A percentile compares a stretch with the other conserved stretches of the same genome.
Evolutionary conservation across 2,113 vertebrate species (phyloP).

Genomic region (Oophaga pumilio): DNA sequence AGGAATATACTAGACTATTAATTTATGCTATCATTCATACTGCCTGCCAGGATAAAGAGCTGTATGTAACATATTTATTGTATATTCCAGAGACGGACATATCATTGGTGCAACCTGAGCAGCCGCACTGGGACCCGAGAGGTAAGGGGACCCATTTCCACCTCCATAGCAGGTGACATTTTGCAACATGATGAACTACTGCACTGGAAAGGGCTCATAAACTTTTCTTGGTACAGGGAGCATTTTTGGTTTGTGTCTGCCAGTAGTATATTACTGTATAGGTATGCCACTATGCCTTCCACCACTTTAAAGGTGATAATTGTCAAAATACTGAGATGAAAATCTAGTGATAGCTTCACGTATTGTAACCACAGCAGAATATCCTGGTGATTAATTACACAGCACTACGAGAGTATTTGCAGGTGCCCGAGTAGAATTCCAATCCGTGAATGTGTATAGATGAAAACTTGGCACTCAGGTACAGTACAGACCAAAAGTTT

Average conservation of each 20-base stretch:
- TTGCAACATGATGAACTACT: no score
- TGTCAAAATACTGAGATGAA: neutral
- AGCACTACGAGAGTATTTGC: no score
- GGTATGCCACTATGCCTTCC: neutral
- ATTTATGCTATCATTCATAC: neutral
- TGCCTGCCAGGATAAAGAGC: neutral
- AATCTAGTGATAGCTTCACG: neutral
- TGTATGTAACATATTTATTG: neutral
- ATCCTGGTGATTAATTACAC: no score
- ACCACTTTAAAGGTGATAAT: neutral
- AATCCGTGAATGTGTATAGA: neutral
- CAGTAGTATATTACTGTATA: neutral
- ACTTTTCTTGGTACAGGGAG: no score
- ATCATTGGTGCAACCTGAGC: no score
- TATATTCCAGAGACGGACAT: neutral
- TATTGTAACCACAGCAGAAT: neutral
- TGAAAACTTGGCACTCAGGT: no score
- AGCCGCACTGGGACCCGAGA: no score
- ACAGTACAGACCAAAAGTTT: no score
- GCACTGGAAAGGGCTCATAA: no score
- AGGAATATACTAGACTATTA: neutral
- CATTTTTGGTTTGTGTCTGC: no score
- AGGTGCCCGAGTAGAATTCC: neutral
- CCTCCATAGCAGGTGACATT: no score
- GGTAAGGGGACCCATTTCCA: no score